A percentile compares a stretch with the other conserved stretches of the same genome.
Evolutionary conservation across 2,888 invertebrate genomes (phyloP).

Genomic region (Lasius platythorax): DNA sequence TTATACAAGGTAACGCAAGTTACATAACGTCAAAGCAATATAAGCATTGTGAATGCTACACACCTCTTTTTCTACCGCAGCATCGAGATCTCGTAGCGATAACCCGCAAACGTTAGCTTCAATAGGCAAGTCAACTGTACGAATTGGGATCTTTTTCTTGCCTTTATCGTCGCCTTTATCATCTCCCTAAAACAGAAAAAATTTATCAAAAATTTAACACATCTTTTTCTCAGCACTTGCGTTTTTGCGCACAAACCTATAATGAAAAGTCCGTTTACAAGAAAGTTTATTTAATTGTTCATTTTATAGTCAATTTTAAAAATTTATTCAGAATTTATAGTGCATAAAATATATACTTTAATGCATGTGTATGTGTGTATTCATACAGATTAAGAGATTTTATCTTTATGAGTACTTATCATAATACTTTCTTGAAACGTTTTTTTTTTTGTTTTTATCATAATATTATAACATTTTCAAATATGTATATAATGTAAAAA

Average conservation of each 20-base stretch:
- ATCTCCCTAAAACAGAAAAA: conserved; percentile 80
- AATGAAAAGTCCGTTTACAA: conserved; percentile 49
- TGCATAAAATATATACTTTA: background rate
- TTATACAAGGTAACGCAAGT: background rate
- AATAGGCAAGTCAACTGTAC: conserved; percentile 94
- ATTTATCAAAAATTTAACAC: conserved; percentile 18
- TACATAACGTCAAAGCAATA: conserved; percentile 2
- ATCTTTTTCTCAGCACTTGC: background rate
- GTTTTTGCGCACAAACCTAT: conserved; percentile 27
- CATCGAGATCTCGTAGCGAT: conserved; percentile 90
- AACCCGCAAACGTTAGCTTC: conserved; percentile 92
- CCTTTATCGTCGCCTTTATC: conserved; percentile 87
- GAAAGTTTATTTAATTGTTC: conserved; percentile 25
- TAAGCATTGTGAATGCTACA: conserved; percentile 58
- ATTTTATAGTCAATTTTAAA: background rate
- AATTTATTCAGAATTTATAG: conserved; percentile 2
- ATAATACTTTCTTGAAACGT: conserved; percentile 48
- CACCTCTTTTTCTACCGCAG: conserved; percentile 93
- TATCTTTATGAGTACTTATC: conserved; percentile 12
- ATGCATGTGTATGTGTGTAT: background rate
- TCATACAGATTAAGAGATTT: background rate
- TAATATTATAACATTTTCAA: conserved; percentile 26
- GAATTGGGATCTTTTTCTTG: conserved; percentile 93
- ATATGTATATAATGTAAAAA: conserved; percentile 50
- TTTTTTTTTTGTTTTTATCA: conserved; percentile 34